These are phyloP conservation scores for Halisarca cf. caerulea DNA, from an alignment of 37 sponge, comb jelly and placozoan species.

Conservation along the genomic window DNA sequence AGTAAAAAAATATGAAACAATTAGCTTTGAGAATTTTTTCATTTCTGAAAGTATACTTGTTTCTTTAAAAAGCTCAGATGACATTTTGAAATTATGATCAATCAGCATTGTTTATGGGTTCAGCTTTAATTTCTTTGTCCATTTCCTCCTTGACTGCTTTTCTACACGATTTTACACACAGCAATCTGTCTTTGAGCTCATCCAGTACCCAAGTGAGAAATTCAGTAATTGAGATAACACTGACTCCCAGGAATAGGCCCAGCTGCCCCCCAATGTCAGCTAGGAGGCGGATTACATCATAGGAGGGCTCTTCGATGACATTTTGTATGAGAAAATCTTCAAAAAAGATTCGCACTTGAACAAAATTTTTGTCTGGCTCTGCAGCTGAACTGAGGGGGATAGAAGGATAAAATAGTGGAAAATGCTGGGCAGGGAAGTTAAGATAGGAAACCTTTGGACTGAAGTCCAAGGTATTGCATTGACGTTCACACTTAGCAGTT, in stretches of 20 bases:
- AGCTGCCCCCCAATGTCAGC: slow-evolving; percentile 45
- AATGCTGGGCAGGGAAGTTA: neutral
- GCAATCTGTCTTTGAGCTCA: slow-evolving; percentile 8
- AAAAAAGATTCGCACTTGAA: slow-evolving; percentile 31
- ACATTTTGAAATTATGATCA: no score
- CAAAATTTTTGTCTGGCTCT: slow-evolving; percentile 18
- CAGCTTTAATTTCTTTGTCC: no score
- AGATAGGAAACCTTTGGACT: neutral
- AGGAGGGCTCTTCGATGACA: neutral
- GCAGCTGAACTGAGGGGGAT: no score
- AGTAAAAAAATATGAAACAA: no score
- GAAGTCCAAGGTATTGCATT: neutral
- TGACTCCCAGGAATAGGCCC: slow-evolving; percentile 29
- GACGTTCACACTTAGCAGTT: neutral
- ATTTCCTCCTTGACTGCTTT: no score
- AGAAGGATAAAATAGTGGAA: neutral
- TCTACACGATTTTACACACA: slow-evolving; percentile 7
- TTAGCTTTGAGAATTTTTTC: no score
- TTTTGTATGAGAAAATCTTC: neutral
- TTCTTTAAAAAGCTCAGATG: no score
- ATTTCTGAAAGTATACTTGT: no score
- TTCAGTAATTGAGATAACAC: slow-evolving; percentile 9
- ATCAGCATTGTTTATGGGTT: no score
- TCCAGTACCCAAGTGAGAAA: slow-evolving; percentile 5
- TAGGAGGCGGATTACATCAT: neutral